phyloP scores from a whole-genome alignment of 2,888 invertebrate genomes.

The Drosophila niveifrons region DNA sequence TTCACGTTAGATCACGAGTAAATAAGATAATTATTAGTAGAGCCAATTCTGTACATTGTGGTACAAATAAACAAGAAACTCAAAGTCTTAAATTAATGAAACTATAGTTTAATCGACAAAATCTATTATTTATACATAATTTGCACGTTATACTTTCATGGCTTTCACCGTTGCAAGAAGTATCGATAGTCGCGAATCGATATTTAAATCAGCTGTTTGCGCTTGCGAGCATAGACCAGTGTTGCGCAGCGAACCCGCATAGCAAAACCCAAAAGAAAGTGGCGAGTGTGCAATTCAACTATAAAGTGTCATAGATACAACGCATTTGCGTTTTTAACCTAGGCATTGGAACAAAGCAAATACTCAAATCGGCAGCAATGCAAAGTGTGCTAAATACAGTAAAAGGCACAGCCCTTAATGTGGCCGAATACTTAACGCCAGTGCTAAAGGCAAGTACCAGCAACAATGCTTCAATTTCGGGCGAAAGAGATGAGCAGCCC shows the following conservation, averaged over 20 bases:
- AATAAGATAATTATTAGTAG: not conserved
- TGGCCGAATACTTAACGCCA: slow-evolving; percentile 98
- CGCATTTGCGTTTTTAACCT: slow-evolving; percentile 30
- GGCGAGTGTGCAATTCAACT: slow-evolving; percentile 39
- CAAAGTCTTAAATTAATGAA: not conserved
- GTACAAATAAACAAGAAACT: not conserved
- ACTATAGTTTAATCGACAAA: not conserved
- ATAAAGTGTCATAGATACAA: slow-evolving; percentile 26
- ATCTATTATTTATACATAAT: not conserved
- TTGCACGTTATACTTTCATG: too few species aligned
- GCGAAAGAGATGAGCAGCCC: slow-evolving; percentile 19
- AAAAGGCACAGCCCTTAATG: slow-evolving; percentile 97
- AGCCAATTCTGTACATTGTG: not conserved
- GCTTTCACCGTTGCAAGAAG: not conserved
- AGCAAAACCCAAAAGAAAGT: slow-evolving; percentile 40
- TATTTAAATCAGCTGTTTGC: slow-evolving; percentile 30
- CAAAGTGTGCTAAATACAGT: slow-evolving; percentile 98
- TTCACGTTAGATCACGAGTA: not conserved
- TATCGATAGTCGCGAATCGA: slow-evolving; percentile 16
- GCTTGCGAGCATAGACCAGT: slow-evolving; percentile 16
- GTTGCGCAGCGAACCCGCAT: slow-evolving; percentile 32
- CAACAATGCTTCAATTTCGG: too few species aligned
- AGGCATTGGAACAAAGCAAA: slow-evolving; percentile 38
- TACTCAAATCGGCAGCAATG: slow-evolving; percentile 87
- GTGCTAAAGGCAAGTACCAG: slow-evolving; percentile 92